Evolutionary conservation across 1,140 invertebrate species (phyloP).

Genomic region (Proales similis): DNA sequence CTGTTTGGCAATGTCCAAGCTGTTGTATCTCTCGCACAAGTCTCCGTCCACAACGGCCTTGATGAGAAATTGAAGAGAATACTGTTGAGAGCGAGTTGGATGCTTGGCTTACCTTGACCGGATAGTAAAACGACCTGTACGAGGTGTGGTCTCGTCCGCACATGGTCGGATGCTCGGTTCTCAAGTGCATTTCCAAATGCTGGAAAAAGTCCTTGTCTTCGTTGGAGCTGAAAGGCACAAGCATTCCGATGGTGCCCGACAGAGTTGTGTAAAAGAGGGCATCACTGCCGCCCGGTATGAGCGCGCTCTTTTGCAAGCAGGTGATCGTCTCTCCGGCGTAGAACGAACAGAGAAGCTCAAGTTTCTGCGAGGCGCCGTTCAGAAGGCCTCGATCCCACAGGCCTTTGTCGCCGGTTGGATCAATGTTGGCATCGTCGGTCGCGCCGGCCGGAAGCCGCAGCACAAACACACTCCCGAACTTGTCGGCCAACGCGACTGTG

Average conservation of each 20-base stretch:
- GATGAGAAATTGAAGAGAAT: slow-evolving; percentile 54
- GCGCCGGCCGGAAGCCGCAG: slow-evolving; percentile 54
- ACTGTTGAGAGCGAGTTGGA: slow-evolving; percentile 43
- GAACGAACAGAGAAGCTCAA: slow-evolving; percentile 78
- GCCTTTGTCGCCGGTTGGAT: slow-evolving; percentile 94
- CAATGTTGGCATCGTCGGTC: slow-evolving; percentile 62
- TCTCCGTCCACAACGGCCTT: slow-evolving; percentile 98
- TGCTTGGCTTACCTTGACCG: too few relatives aligned
- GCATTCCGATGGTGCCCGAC: slow-evolving; percentile 83
- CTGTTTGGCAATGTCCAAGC: slow-evolving; percentile 83
- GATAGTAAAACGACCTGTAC: slow-evolving; percentile 93
- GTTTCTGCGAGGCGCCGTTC: slow-evolving; percentile 93
- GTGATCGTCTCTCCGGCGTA: slow-evolving; percentile 83
- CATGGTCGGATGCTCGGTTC: slow-evolving; percentile 86
- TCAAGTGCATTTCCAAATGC: slow-evolving; percentile 98
- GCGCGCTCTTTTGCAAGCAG: slow-evolving; percentile 72
- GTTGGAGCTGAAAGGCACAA: slow-evolving; percentile 93
- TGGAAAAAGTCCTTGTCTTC: slow-evolving; percentile 72
- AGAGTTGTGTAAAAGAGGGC: slow-evolving; percentile 90
- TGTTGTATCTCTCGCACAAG: slow-evolving; percentile 96
- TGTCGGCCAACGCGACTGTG: slow-evolving; percentile 89
- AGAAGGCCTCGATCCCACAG: slow-evolving; percentile 92
- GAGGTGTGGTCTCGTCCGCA: slow-evolving; percentile 95
- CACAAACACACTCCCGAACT: slow-evolving; percentile 94
- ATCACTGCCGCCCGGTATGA: slow-evolving; percentile 93